Evolutionary conservation across 2,113 vertebrate genomes (phyloP), one percentile per base, ranked within the genome.

Genomic region (Benitochromis conjunctus): DNA sequence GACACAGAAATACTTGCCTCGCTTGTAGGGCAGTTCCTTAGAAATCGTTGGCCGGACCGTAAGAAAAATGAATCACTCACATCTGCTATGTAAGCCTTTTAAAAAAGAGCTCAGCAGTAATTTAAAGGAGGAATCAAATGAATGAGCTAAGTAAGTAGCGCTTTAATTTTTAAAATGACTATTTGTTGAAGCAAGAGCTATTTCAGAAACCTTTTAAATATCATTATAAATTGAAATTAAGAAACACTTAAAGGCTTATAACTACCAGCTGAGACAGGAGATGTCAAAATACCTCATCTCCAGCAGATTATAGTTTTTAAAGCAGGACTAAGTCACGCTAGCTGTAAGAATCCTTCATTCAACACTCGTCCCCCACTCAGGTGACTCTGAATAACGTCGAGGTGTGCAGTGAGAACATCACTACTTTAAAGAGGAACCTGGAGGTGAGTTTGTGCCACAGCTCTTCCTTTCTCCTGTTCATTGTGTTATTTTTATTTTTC

Each of bases 311-410:
- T 83, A 24, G 36, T 43, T 57, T 34, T 76, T 51, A 76, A 46
- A 46, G 38, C 10, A 79, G 21, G 41, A 48, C 19, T 60, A 34
- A 83, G 14, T 56, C 26, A 7, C 4, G 2, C 38, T 34, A 10
- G 3, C 46, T 56, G 8, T n/a, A n/a, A 18, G 7, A 46, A 60
- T 31, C 53, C 26, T 46, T 74, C 11, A 48, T 16, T 83, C 3
- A 18, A 18, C 29, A 26, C 10, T 57, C 19, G 14, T 21, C 31
- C 10, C 51, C 41, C 79, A 64, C 80, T 57, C 88, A 99, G 99
- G 98, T 99, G 86, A 98, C 98, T 36, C 95, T 99, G 89, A 99
- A 99, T 92, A 99, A 99, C 0, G 97, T 98, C 62, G 98, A 99
- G 91, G 97, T 98, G 84, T 99, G 98, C 90, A 99, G 98, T 48